These are phyloP conservation scores for Eupeodes latifasciatus DNA, from an alignment of 2,888 invertebrate genomes.

Conservation along the genomic window DNA sequence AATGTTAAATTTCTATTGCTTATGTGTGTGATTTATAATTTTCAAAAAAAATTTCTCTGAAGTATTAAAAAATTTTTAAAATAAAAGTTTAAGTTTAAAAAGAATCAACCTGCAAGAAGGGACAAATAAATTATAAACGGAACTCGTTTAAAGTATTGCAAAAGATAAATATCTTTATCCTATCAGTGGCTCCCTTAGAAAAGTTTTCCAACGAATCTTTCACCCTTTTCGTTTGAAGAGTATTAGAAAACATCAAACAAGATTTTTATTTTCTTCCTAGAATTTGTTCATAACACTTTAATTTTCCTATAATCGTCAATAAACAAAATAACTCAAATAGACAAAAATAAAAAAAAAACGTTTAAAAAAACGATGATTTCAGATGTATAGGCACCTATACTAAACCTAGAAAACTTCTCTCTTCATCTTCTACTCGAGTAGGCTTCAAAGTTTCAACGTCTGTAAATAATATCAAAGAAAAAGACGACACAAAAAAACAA, in stretches of 20 bases:
- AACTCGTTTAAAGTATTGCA: background rate
- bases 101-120: too few relatives aligned
- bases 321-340: conserved; percentile 11
- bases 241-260: background rate
- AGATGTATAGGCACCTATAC: background rate
- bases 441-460: conserved; percentile 56
- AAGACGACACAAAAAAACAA: background rate
- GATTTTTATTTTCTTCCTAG: background rate
- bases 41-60: too few relatives aligned
- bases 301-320: conserved; percentile 48
- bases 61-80: too few relatives aligned
- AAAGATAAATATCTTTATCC: conserved; percentile 1
- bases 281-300: background rate
- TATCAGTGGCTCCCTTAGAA: too few relatives aligned
- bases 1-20: too few relatives aligned
- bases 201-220: background rate
- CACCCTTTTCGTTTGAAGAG: background rate
- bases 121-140: background rate
- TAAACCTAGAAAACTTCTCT: conserved; percentile 30
- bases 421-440: conserved; percentile 67
- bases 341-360: background rate
- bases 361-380: background rate
- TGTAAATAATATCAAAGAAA: conserved; percentile 72
- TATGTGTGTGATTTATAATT: too few relatives aligned
- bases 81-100: too few relatives aligned